Evolutionary conservation across 2,113 vertebrate genomes (phyloP).

Genomic region (Mungos mungo): DNA sequence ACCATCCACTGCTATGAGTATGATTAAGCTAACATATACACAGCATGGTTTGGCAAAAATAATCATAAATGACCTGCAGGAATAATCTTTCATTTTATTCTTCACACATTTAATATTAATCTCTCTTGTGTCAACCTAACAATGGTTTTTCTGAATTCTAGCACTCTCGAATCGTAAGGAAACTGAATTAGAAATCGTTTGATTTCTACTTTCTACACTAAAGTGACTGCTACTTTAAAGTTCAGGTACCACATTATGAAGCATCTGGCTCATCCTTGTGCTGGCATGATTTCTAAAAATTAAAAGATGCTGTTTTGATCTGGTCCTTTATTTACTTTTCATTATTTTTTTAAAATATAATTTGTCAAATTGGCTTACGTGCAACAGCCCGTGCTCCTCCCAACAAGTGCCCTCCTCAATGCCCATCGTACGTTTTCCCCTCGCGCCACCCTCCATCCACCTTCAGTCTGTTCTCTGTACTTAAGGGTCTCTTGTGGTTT

Average conservation of each 20-base stretch:
- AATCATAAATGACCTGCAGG: not conserved
- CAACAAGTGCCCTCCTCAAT: no score
- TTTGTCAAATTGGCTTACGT: no score
- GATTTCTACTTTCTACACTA: no score
- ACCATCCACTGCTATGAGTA: not conserved
- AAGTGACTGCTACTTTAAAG: conserved; percentile 25
- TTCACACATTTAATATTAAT: not conserved
- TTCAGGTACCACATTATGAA: not conserved
- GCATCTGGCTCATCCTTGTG: not conserved
- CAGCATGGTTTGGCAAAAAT: conserved; percentile 18
- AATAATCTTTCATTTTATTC: conserved; percentile 1
- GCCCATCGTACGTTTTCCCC: no score
- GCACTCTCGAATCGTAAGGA: not conserved
- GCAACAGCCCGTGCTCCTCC: no score
- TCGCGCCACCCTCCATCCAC: no score
- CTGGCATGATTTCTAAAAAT: not conserved
- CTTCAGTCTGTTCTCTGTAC: no score
- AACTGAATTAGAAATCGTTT: not conserved
- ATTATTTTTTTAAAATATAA: no score
- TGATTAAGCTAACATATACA: not conserved
- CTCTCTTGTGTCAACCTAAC: not conserved
- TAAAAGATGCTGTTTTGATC: not conserved
- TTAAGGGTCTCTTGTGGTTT: no score
- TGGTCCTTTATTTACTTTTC: not conserved
- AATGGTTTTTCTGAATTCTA: conserved; percentile 16